A percentile compares a stretch with the other conserved stretches of the same genome.
Conservation (phyloP, 2,113 vertebrate species). For the Hippocampus comes region DNA sequence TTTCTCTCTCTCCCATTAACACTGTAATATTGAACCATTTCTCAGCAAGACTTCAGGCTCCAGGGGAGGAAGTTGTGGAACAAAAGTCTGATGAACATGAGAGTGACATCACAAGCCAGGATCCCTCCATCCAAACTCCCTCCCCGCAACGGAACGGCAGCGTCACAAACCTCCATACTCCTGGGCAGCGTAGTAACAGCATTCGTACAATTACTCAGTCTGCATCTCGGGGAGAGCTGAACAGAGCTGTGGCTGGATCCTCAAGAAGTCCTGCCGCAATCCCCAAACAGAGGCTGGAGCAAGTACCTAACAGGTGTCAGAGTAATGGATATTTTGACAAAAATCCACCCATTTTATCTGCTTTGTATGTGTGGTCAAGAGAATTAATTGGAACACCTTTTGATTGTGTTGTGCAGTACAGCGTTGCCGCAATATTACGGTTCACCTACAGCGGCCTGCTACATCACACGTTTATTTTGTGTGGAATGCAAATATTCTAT, state of each 20-base stretch:
- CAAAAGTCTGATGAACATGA: slow-evolving; percentile 75
- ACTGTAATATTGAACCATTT: background rate
- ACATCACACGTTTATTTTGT: no score
- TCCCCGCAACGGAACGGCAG: slow-evolving; percentile 77
- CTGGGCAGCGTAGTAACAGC: slow-evolving; percentile 64
- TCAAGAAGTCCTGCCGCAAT: slow-evolving; percentile 57
- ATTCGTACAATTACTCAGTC: slow-evolving; percentile 79
- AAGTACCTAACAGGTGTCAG: slow-evolving; percentile 72
- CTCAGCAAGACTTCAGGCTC: slow-evolving; percentile 79
- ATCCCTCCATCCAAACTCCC: slow-evolving; percentile 67
- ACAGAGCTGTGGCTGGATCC: slow-evolving; percentile 40
- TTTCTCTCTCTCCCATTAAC: background rate
- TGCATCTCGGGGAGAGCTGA: slow-evolving; percentile 62
- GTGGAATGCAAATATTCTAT: no score
- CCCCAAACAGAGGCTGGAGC: slow-evolving; percentile 68
- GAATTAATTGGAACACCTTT: background rate
- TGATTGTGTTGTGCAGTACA: background rate
- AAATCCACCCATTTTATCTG: background rate
- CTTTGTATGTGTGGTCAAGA: background rate
- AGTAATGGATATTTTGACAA: background rate
- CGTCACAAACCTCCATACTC: slow-evolving; percentile 73
- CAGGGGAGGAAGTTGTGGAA: slow-evolving; percentile 70
- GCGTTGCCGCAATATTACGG: background rate
- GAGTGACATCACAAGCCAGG: slow-evolving; percentile 74
- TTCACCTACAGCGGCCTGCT: no score